phyloP scores from a whole-genome alignment of 2,113 vertebrate species.

The Geococcyx californianus region DNA sequence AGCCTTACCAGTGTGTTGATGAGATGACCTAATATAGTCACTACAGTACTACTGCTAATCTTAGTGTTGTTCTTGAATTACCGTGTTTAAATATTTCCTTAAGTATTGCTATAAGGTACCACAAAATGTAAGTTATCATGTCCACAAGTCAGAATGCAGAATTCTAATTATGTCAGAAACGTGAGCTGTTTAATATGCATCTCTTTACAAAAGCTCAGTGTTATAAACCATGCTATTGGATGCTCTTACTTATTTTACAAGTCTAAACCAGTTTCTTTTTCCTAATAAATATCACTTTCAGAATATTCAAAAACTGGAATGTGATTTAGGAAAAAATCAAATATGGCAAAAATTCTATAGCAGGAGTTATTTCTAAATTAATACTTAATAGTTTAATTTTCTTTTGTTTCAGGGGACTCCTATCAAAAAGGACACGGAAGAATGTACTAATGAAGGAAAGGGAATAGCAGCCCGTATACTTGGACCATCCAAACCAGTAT shows the following conservation, averaged over 20 bases:
- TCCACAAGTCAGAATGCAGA: background rate
- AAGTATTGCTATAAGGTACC: no score
- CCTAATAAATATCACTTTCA: background rate
- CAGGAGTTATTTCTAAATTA: background rate
- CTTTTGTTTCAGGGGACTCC: constrained; percentile 82
- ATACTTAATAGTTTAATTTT: background rate
- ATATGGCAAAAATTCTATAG: background rate
- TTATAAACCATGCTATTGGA: background rate
- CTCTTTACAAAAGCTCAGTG: background rate
- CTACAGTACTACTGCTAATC: background rate
- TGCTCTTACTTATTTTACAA: background rate
- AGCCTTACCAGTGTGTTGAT: background rate
- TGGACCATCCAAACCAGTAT: constrained; percentile 93
- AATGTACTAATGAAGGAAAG: constrained; percentile 86
- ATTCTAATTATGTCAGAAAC: background rate
- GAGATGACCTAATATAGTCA: background rate
- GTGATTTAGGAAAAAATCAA: background rate
- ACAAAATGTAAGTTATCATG: background rate
- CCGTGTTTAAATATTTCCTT: background rate
- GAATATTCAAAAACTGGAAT: background rate
- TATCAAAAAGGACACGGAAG: constrained; percentile 91
- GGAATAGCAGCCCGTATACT: constrained; percentile 93
- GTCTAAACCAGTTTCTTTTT: background rate
- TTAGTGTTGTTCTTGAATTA: background rate
- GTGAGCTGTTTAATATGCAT: background rate